Base-by-base conservation (phyloP, 2,888 invertebrate genomes). In the Harpalus rubripes region DNA sequence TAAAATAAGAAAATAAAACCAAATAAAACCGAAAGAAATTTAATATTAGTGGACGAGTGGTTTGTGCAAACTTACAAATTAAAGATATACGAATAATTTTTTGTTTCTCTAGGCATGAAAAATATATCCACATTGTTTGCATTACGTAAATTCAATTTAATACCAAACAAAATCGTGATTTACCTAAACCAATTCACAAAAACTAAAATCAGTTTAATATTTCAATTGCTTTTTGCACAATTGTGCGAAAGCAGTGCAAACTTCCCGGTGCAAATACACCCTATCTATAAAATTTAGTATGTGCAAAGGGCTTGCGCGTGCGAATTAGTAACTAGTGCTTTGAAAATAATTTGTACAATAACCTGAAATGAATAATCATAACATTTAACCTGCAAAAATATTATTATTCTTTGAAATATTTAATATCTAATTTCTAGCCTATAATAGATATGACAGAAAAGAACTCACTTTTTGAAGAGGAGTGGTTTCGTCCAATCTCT, bases 401-500 rank as follows among this genome's bases (percentile, higher is more conserved):
- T 52, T 12, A 52, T 52, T 12, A 52, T 52, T 52, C 6, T 32
- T 32, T 0, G 16, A 16, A 59, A 59, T 16, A 59, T 52, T 10
- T 59, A 59, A 59, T 16, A 15, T 59, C 59, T 52, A 16, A 59
- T 59, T n/a, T n/a, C 15, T 59, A 59, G 0, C 16, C n/a, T 59
- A 59, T 59, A 59, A 59, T 16, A 15, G 16, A 59, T 7, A 16
- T 18, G n/a, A 72, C 26, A 72, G 12, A 85, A 68, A 39, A 44
- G 68, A 88, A 96, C 97, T 96, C 93, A 97, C 98, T 98, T 95
- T 97, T 98, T 87, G 96, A 96, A 12, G 98, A 96, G 79, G 98
- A 98, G 91, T 98, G 97, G 91, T 98, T 98, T 87, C 96, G 94
- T 87, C 98, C 98, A 89, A 99, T 99, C 90, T 99, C 99, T 22